Conservation (phyloP, 1,140 invertebrate genomes). For the Saccostrea glomerata region DNA sequence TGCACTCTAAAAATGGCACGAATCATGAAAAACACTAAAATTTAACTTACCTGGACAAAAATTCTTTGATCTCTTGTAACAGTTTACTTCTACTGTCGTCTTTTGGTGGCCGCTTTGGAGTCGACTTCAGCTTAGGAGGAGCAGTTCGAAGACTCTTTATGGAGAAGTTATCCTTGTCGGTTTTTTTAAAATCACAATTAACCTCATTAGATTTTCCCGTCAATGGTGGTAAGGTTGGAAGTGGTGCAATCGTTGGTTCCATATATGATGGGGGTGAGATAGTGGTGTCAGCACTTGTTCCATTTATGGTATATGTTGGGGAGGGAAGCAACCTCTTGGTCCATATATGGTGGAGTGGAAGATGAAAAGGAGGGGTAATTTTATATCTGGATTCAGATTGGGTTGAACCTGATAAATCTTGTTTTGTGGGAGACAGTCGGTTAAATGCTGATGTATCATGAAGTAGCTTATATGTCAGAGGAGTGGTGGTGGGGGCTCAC, state of each 20-base stretch:
- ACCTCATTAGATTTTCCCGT: slow-evolving; percentile 58
- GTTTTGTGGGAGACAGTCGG: slow-evolving; percentile 82
- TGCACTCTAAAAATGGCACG: no score
- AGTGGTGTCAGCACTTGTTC: no score
- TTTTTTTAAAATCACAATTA: slow-evolving; percentile 53
- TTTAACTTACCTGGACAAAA: slow-evolving; percentile 85
- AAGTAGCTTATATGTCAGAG: slow-evolving; percentile 77
- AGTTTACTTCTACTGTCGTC: slow-evolving; percentile 90
- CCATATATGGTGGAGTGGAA: slow-evolving; percentile 69
- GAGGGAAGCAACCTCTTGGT: slow-evolving; percentile 69
- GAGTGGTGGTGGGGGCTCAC: slow-evolving; percentile 79
- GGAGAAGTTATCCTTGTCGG: slow-evolving; percentile 59
- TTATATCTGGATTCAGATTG: no score
- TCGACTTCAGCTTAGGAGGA: slow-evolving; percentile 78
- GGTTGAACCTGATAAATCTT: no score
- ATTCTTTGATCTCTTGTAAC: slow-evolving; percentile 91
- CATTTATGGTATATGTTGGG: slow-evolving; percentile 61
- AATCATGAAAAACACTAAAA: no score
- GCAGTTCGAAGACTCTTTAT: slow-evolving; percentile 53
- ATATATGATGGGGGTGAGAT: slow-evolving; percentile 77
- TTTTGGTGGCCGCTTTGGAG: slow-evolving; percentile 49
- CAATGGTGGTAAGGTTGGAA: slow-evolving; percentile 73
- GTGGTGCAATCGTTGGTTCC: slow-evolving; percentile 58
- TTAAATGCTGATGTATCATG: slow-evolving; percentile 64
- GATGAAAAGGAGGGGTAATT: no score